Evolutionary conservation across 2,888 invertebrate species (phyloP).

Genomic region (Sphinx pinastri): DNA sequence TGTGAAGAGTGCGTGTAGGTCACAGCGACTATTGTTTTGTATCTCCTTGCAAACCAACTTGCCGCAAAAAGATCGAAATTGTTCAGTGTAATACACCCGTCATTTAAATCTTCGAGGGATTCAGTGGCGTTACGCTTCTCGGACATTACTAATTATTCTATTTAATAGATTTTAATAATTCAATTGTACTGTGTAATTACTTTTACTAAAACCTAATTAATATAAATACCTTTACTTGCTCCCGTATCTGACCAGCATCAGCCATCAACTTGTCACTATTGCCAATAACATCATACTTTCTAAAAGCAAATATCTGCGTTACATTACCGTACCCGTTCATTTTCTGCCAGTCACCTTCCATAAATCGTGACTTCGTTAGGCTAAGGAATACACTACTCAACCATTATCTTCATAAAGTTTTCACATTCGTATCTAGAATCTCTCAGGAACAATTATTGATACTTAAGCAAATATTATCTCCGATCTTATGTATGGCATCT

Average conservation of each 20-base stretch:
- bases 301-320: not conserved
- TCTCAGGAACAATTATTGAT: not conserved
- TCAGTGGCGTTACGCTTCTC: not conserved
- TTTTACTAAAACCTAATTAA: too few relatives aligned
- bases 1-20: constrained; percentile 5
- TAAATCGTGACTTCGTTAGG: not conserved
- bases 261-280: not conserved
- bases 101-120: not conserved
- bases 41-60: not conserved
- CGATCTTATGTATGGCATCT: too few relatives aligned
- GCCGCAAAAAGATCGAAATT: not conserved
- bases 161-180: not conserved
- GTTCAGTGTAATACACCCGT: not conserved
- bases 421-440: not conserved
- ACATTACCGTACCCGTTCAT: not conserved
- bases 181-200: not conserved
- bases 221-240: not conserved
- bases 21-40: constrained; percentile 7
- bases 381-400: too few relatives aligned
- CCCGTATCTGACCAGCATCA: not conserved
- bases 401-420: too few relatives aligned
- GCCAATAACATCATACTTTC: too few relatives aligned
- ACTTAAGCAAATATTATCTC: not conserved
- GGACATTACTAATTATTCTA: not conserved
- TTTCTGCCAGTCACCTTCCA: not conserved